Evolutionary conservation across 2,888 invertebrate species (phyloP).

Genomic region (Asteroscopus sphinx): DNA sequence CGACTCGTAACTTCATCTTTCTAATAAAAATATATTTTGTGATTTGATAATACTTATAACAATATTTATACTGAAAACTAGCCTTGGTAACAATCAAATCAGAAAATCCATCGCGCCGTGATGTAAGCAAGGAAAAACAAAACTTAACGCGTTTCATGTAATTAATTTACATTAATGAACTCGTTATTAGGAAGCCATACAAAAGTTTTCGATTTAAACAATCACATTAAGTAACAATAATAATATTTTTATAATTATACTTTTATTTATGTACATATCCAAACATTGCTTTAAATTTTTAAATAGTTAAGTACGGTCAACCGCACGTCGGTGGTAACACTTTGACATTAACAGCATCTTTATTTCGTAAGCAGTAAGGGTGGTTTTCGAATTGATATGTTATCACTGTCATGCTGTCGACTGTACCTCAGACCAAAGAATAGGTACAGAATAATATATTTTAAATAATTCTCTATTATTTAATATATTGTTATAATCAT

Average conservation of each 20-base stretch:
- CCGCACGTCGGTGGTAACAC: too few relatives aligned
- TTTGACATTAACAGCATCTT: too few relatives aligned
- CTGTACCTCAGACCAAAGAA: too few relatives aligned
- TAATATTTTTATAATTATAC: constrained; percentile 74
- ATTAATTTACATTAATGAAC: constrained; percentile 62
- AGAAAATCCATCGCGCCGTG: constrained; percentile 61
- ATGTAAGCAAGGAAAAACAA: constrained; percentile 51
- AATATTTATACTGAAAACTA: constrained; percentile 53
- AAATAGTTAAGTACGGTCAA: constrained; percentile 68
- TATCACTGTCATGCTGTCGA: too few relatives aligned
- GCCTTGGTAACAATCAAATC: constrained; percentile 66
- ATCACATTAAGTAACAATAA: constrained; percentile 85
- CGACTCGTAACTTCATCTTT: constrained; percentile 27
- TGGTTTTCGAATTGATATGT: too few relatives aligned
- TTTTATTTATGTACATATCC: constrained; percentile 80
- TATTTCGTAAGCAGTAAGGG: too few relatives aligned
- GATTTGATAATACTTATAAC: constrained; percentile 42
- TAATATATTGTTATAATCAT: constrained; percentile 68
- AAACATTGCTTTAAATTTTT: constrained; percentile 82
- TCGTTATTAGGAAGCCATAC: constrained; percentile 71
- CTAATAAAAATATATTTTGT: constrained; percentile 39
- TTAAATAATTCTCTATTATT: constrained; percentile 70
- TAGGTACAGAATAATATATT: constrained; percentile 67
- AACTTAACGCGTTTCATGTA: constrained; percentile 49
- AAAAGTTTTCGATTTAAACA: constrained; percentile 78